A percentile compares a stretch with the other conserved stretches of the same genome.
phyloP scores from a whole-genome alignment of 2,888 invertebrate species.

The Caenorhabditis sp. region DNA sequence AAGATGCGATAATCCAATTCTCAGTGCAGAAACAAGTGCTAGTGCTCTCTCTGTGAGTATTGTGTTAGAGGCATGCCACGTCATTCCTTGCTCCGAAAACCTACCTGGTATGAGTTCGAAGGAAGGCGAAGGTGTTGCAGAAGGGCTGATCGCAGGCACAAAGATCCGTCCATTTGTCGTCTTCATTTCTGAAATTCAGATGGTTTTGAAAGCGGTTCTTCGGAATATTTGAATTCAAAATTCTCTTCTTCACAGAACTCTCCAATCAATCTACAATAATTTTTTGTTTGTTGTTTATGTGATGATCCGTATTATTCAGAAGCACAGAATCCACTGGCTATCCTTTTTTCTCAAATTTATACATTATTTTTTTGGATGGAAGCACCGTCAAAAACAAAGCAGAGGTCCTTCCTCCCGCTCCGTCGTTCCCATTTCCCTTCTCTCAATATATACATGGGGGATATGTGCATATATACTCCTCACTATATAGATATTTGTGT shows the following conservation, averaged over 20 bases:
- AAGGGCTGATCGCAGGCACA: slow-evolving; percentile 82
- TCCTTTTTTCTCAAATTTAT: slow-evolving; percentile 31
- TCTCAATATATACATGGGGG: slow-evolving; percentile 56
- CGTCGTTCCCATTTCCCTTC: slow-evolving; percentile 16
- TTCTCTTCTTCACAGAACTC: neutral
- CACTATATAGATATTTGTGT: slow-evolving; percentile 52
- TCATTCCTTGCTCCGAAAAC: slow-evolving; percentile 16
- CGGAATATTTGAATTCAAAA: neutral
- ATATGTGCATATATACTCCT: slow-evolving; percentile 49
- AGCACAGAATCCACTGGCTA: slow-evolving; percentile 1
- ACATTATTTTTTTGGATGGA: slow-evolving; percentile 38
- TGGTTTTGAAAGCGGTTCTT: neutral
- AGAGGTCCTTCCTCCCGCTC: slow-evolving; percentile 10
- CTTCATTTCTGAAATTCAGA: slow-evolving; percentile 40
- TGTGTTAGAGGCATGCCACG: slow-evolving; percentile 47
- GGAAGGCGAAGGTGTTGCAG: slow-evolving; percentile 82
- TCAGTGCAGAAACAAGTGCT: slow-evolving; percentile 50
- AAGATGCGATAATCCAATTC: slow-evolving; percentile 45
- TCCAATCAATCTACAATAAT: too few species aligned
- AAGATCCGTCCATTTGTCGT: slow-evolving; percentile 81
- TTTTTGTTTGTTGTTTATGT: neutral
- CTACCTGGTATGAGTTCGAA: slow-evolving; percentile 76
- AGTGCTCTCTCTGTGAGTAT: slow-evolving; percentile 42
- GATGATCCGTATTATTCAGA: neutral
- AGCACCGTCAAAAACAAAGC: slow-evolving; percentile 61